Base-by-base conservation (phyloP, 2,888 invertebrate species). In the Abrostola tripartita region DNA sequence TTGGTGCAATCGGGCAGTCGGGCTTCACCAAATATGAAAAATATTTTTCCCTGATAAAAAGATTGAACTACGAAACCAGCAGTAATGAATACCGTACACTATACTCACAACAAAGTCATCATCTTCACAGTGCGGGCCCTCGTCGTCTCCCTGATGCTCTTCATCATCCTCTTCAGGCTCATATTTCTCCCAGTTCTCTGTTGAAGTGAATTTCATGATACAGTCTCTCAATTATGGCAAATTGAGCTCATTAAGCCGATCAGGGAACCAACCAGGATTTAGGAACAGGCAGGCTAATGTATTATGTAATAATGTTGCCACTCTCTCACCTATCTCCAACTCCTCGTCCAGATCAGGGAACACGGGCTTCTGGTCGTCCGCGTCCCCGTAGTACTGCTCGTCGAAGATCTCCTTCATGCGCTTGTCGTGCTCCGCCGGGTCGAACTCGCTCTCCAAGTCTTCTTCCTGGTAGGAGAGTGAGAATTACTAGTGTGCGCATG, bases 371-470 rank as follows among this genome's bases (percentile, higher is more conserved):
- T 96, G 95, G 0, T 95, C 96, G 35, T 95, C 97, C 8, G 95
- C 96, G 0, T 96, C 96, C 7, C 96, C 95, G 90, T 99, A 99
- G 93, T 97, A 99, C 59, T 98, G 96, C 52, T 98, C 97, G 90
- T 97, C 96, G 90, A 99, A 99, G 52, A 98, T 91, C 83, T 97
- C 95, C 78, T 96, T 95, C 99, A 99, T 99, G 81, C 97, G 96
- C 68, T 95, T 95, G 89, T 99, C 99, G 89, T 99, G 97, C 67
- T 96, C 96, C 8, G 95, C 96, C 0, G 99, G 98, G 93, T 99
- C 98, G 90, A 99, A 98, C 83, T 98, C 98, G 5, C 96, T 97
- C 57, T 99, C 98, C 12, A 99, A 93, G 85, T 99, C 98, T 7
- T 96, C 95, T 70, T 97, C 96, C 92, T 96, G 91, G 0, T 37